Evolutionary conservation across 2,113 vertebrate species (phyloP).

Genomic region (Thermophis baileyi): DNA sequence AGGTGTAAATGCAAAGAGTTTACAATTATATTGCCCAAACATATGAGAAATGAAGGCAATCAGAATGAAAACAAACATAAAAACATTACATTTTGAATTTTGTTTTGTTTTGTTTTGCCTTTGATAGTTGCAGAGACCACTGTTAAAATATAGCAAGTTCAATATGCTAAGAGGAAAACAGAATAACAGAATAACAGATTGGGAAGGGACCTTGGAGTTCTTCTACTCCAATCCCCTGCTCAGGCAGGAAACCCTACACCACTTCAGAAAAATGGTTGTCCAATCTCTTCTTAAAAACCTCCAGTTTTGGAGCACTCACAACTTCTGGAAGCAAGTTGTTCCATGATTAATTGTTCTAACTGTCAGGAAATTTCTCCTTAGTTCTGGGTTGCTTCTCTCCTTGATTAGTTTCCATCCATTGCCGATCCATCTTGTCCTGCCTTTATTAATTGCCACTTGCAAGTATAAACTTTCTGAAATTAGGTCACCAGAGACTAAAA

Average conservation of each 20-base stretch:
- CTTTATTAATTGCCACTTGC: not conserved
- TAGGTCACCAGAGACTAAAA: not conserved
- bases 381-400: too few relatives aligned
- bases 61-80: not conserved
- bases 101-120: not conserved
- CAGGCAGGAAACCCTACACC: too few relatives aligned
- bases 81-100: not conserved
- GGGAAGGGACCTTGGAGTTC: too few relatives aligned
- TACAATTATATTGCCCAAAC: not conserved
- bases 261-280: too few relatives aligned
- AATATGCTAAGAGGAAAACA: not conserved
- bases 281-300: too few relatives aligned
- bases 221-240: too few relatives aligned
- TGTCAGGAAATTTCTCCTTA: too few relatives aligned
- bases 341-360: too few relatives aligned
- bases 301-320: too few relatives aligned
- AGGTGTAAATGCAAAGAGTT: not conserved
- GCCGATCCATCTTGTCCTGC: too few relatives aligned
- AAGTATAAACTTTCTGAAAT: not conserved
- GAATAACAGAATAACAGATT: not conserved
- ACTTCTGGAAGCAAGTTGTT: too few relatives aligned
- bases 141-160: not conserved
- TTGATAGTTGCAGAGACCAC: not conserved
- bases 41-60: not conserved
- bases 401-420: too few relatives aligned